Base-by-base conservation (phyloP, 2,797 vertebrate genomes). In the Peromyscus attwateri region DNA sequence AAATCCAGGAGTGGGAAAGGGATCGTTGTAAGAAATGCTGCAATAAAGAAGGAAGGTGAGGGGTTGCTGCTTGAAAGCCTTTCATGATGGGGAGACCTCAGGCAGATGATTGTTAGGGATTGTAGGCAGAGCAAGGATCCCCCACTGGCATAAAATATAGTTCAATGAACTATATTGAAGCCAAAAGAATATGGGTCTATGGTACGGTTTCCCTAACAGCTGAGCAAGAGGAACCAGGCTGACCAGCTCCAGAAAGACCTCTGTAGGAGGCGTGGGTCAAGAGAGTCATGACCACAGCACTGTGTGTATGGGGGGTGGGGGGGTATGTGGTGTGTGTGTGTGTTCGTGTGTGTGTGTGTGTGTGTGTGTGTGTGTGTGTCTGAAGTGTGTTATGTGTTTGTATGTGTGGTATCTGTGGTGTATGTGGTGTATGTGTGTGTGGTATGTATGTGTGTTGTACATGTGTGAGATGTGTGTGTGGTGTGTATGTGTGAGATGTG, bases 101-200 rank as follows among this genome's bases (percentile, higher is more conserved):
- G 55, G 89, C 14, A 73, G 87, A 73, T 70, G 40, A 70, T 43
- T 90, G 83, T 49, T 64, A 81, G 80, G 21, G 31, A 14, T 52
- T 93, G 60, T 80, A 73, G 46, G 12, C 80, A 37, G 43, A 76
- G 89, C 89, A 73, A 5, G 23, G 40, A 70, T 96, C 52, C 40
- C n/a, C 8, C 57, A 85, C 68, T 94, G 68, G 66, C n/a, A 34
- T 62, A 68, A 60, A 60, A 91, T 93, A 17, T 40, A 76, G 8
- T 77, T 80, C 27, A 46, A 43, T 95, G 37, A 94, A 71, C 31
- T 75, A 25, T 37, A 17, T 60, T 87, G 70, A 89, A 92, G 89
- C 43, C 29, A 55, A 66, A 89, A 46, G 29, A 92, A 34, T 62
- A 43, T 60, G 25, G 37, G 70, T 91, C 40, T 93, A 12, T 62